These are phyloP conservation scores for Chironomus riparius DNA, from an alignment of 2,888 invertebrate genomes.

Conservation along the genomic window DNA sequence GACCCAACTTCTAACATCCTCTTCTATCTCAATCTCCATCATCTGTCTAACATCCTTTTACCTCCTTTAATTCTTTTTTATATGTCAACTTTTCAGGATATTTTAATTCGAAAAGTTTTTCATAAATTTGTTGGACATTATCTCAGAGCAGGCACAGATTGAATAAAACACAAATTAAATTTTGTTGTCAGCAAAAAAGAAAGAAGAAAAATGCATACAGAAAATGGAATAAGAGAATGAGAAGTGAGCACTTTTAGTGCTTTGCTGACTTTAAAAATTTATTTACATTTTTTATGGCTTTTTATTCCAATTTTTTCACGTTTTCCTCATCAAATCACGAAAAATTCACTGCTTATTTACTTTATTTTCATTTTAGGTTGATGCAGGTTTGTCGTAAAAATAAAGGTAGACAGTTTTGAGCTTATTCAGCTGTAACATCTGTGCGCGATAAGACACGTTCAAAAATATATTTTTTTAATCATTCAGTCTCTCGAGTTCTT, in stretches of 20 bases:
- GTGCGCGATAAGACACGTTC: conserved; percentile 7
- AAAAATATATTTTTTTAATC: not conserved
- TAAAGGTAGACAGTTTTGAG: not conserved
- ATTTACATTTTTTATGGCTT: not conserved
- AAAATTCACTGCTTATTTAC: not conserved
- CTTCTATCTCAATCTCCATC: not conserved
- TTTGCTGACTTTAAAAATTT: not conserved
- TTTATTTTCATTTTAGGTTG: not conserved
- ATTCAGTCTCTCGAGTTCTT: not conserved
- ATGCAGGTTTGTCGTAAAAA: conserved; percentile 1
- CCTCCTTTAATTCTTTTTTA: not conserved
- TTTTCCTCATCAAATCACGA: not conserved
- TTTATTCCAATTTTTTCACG: not conserved
- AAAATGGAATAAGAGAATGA: not conserved
- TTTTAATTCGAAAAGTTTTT: conserved; percentile 19
- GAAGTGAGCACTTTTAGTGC: not conserved
- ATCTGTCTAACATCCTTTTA: not conserved
- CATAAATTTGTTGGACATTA: conserved; percentile 3
- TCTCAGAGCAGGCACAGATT: conserved; percentile 5
- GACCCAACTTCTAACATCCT: not conserved
- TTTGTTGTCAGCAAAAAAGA: conserved; percentile 10
- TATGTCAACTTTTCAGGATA: not conserved
- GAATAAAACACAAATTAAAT: not conserved
- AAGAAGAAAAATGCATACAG: not conserved
- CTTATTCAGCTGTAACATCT: conserved; percentile 9